Evolutionary conservation across 2,113 vertebrate species (phyloP).

Genomic region (Pagrus major): DNA sequence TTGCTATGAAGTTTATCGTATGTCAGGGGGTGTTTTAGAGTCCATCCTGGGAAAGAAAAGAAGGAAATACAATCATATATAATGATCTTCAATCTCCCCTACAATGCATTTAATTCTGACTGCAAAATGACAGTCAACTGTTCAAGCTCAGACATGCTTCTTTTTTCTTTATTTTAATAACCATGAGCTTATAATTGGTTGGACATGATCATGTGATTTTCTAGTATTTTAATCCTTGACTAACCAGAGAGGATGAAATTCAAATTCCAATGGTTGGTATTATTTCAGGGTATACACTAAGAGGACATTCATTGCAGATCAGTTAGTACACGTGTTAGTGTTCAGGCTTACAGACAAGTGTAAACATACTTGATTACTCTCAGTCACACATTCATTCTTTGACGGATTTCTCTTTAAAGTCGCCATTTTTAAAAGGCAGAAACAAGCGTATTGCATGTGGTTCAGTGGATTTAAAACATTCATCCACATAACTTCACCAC

Average conservation of each 20-base stretch:
- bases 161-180: background rate
- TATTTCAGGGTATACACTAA: background rate
- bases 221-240: slow-evolving; percentile 12
- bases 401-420: slow-evolving; percentile 8
- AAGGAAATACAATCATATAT: background rate
- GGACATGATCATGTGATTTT: slow-evolving; percentile 21
- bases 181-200: slow-evolving; percentile 3
- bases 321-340: background rate
- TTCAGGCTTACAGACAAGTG: background rate
- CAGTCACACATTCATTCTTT: background rate
- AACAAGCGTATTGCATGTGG: background rate
- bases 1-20: slow-evolving; percentile 29
- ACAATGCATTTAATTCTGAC: background rate
- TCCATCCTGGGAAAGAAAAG: slow-evolving; percentile 75
- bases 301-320: background rate
- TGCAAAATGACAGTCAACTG: background rate
- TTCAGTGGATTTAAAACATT: background rate
- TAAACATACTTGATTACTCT: background rate
- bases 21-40: slow-evolving; percentile 47
- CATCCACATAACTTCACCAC: background rate
- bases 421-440: background rate
- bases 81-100: background rate
- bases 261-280: slow-evolving; percentile 7
- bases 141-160: slow-evolving; percentile 1
- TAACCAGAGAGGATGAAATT: slow-evolving; percentile 7